Percentiles rank a stretch among this genome's conserved stretches.
Evolutionary conservation across 2,888 invertebrate genomes (phyloP).

Genomic region (Onthophagus sagittarius): DNA sequence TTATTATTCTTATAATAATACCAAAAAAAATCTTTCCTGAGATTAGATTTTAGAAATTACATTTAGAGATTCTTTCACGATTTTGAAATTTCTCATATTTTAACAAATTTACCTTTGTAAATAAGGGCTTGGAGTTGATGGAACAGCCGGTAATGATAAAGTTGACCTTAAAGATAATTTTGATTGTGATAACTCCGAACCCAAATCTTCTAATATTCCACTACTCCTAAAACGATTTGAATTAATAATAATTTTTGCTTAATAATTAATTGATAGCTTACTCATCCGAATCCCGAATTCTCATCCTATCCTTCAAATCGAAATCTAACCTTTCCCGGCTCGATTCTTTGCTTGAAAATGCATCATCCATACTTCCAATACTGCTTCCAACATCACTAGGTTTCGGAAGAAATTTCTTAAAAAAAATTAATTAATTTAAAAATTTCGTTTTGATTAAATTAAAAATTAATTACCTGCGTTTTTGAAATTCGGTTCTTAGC

Average conservation of each 20-base stretch:
- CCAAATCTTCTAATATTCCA: slow-evolving; percentile 56
- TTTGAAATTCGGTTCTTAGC: slow-evolving; percentile 36
- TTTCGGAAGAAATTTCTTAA: slow-evolving; percentile 17
- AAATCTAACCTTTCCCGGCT: slow-evolving; percentile 53
- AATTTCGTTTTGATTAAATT: not conserved
- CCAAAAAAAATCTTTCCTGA: too few relatives aligned
- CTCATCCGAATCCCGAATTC: slow-evolving; percentile 44
- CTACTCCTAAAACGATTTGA: slow-evolving; percentile 49
- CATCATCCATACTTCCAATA: slow-evolving; percentile 50
- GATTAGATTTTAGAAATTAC: too few relatives aligned
- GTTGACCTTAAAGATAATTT: slow-evolving; percentile 45
- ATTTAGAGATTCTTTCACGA: too few relatives aligned
- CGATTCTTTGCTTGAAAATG: slow-evolving; percentile 52
- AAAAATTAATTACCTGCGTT: slow-evolving; percentile 21
- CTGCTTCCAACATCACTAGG: slow-evolving; percentile 35
- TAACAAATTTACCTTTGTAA: slow-evolving; percentile 1
- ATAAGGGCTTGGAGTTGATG: slow-evolving; percentile 9
- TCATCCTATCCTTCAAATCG: slow-evolving; percentile 32
- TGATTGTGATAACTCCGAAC: slow-evolving; percentile 46
- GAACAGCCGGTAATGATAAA: slow-evolving; percentile 48
- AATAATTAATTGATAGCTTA: slow-evolving; percentile 34
- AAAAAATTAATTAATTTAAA: not conserved
- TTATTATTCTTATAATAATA: too few relatives aligned
- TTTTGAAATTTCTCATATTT: too few relatives aligned
- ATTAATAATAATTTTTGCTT: slow-evolving; percentile 9